These are phyloP conservation scores for Folsomia manolachei DNA, from an alignment of 2,888 invertebrate species.

Conservation along the genomic window DNA sequence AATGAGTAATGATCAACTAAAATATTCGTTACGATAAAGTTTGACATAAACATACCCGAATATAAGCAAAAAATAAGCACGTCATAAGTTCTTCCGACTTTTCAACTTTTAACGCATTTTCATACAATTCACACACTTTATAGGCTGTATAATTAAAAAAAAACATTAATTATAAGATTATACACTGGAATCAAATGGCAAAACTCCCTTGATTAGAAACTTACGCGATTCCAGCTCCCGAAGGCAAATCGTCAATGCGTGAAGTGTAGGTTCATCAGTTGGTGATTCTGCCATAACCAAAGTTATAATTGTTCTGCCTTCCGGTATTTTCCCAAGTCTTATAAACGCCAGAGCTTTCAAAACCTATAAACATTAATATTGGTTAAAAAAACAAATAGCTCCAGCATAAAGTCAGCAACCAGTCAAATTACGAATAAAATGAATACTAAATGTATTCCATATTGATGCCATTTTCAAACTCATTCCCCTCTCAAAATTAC, in stretches of 20 bases:
- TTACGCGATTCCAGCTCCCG: slow-evolving; percentile 87
- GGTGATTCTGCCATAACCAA: slow-evolving; percentile 71
- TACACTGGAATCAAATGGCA: too few species aligned
- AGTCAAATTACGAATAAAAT: too few species aligned
- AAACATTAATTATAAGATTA: not conserved
- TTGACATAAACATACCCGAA: slow-evolving; percentile 63
- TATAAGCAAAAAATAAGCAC: slow-evolving; percentile 93
- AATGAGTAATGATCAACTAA: not conserved
- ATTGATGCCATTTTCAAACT: too few species aligned
- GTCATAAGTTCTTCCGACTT: slow-evolving; percentile 87
- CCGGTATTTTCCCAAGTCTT: slow-evolving; percentile 78
- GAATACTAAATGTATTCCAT: too few species aligned
- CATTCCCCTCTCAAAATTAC: too few species aligned
- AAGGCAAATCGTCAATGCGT: slow-evolving; percentile 93
- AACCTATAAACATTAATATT: slow-evolving; percentile 58
- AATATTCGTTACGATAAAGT: not conserved
- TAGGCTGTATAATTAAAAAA: slow-evolving; percentile 63
- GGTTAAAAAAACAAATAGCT: not conserved
- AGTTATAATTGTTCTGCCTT: slow-evolving; percentile 73
- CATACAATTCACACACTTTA: slow-evolving; percentile 83
- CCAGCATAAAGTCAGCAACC: too few species aligned
- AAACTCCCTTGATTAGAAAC: too few species aligned
- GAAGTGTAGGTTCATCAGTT: slow-evolving; percentile 86
- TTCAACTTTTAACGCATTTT: slow-evolving; percentile 79
- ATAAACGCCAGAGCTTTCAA: slow-evolving; percentile 87